Evolutionary conservation across 2,888 invertebrate genomes (phyloP).

Genomic region (Agrotis ipsilon): DNA sequence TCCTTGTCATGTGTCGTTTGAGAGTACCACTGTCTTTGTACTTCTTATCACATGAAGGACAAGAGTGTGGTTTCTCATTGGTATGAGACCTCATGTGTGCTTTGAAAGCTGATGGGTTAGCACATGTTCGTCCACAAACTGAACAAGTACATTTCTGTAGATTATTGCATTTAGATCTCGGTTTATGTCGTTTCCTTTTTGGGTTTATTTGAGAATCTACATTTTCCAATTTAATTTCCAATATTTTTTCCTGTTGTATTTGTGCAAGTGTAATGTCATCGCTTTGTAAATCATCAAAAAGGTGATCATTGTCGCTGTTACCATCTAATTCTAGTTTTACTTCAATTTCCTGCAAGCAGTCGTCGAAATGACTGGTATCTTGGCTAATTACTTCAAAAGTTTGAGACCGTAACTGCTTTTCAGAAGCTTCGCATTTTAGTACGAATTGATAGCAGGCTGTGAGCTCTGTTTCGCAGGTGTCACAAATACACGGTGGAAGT

Average conservation of each 20-base stretch:
- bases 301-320: slow-evolving; percentile 58
- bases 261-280: slow-evolving; percentile 55
- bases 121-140: slow-evolving; percentile 74
- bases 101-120: slow-evolving; percentile 73
- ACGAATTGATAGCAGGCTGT: slow-evolving; percentile 76
- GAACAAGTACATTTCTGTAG: slow-evolving; percentile 67
- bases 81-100: slow-evolving; percentile 81
- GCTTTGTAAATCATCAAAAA: slow-evolving; percentile 52
- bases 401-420: slow-evolving; percentile 73
- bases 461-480: slow-evolving; percentile 74
- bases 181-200: slow-evolving; percentile 64
- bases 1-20: slow-evolving; percentile 78
- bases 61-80: slow-evolving; percentile 76
- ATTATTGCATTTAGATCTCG: slow-evolving; percentile 59
- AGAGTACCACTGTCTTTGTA: slow-evolving; percentile 79
- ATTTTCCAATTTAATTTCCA: slow-evolving; percentile 43
- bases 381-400: slow-evolving; percentile 22
- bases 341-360: slow-evolving; percentile 66
- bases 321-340: slow-evolving; percentile 72
- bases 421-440: slow-evolving; percentile 78
- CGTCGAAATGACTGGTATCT: slow-evolving; percentile 30
- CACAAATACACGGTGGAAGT: slow-evolving; percentile 77
- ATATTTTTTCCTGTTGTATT: slow-evolving; percentile 15
- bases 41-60: slow-evolving; percentile 78
- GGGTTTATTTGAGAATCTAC: slow-evolving; percentile 3